Base-by-base conservation (phyloP, 1,140 invertebrate genomes). In the Mya arenaria region DNA sequence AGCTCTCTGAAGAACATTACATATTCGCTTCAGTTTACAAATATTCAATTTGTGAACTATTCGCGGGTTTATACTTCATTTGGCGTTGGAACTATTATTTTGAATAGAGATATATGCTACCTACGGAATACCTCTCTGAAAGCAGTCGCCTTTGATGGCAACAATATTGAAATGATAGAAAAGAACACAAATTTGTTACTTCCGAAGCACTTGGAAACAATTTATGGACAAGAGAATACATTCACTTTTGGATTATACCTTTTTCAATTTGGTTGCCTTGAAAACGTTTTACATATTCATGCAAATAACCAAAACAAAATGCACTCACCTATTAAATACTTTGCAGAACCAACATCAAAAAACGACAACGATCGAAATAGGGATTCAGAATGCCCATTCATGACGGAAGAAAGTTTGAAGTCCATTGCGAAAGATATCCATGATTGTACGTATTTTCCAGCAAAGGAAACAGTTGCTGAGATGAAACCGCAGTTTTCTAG, bases 71-170 rank as follows among this genome's bases (percentile, higher is more conserved):
- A 58, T 30, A 34, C 10, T 23, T 34, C 69, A 1, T 75, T 73
- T n/a, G 68, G 66, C 1, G 4, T 74, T 23, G 68, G 77, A 13
- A 72, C 52, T 4, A 23, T 15, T 17, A n/a, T 84, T 28, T 41
- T 34, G 1, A 6, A 25, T 28, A 2, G 23, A 25, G 44, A 80
- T 39, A 23, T 74, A 1, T 66, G 63, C 25, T 81, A 74, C 71
- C 60, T 84, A 5, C 73, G 69, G 69, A 74, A 84, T 44, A 84
- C 83, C 28, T 66, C 41, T 19, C n/a, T n/a, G n/a, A n/a, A n/a
- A n/a, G n/a, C n/a, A n/a, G n/a, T n/a, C n/a, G n/a, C n/a, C n/a
- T n/a, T n/a, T n/a, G n/a, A n/a, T n/a, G n/a, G n/a, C n/a, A n/a
- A n/a, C n/a, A n/a, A n/a, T n/a, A n/a, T n/a, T n/a, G n/a, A n/a